Evolutionary conservation across 2,113 vertebrate genomes (phyloP), one percentile per base, ranked within the genome.

Genomic region (Colinus virginianus): DNA sequence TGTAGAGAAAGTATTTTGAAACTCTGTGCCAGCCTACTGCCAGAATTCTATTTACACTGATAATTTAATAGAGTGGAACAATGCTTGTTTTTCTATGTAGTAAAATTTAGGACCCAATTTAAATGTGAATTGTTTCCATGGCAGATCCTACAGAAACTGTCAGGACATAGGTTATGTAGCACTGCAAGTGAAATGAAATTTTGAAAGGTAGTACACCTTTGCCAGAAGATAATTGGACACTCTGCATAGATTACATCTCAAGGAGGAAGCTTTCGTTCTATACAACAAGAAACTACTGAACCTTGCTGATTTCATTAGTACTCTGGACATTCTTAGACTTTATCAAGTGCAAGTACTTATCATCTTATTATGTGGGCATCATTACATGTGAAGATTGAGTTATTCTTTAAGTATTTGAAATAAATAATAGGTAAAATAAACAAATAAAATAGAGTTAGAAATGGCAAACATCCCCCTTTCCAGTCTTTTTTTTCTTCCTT

Each of bases 301-400:
- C 62, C 75, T 69, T 89, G 40, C 15, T 82, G 84, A 93, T 82
- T 95, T 95, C 48, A 79, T 89, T 82, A 84, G 42, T 49, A 87
- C 5, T 58, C 28, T 77, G 87, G 69, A 32, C 22, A 51, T 58
- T 77, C 36, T 58, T 70, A 84, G 9, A 77, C 59, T 69, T 87
- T 94, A 80, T 78, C 0, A 19, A 92, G 25, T 36, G 61, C 5
- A 2, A 22, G 25, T 81, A 51, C 61, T 85, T 91, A 63, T 11
- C 58, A 38, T 51, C 28, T 78, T n/a, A 84, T 78, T 91, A 80
- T 36, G 58, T 66, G 72, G 72, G 74, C 53, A 78, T 67, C 80
- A 43, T 93, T 88, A 75, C 7, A 1, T 76, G 43, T 68, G 53
- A 84, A 23, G 21, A 68, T n/a, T 78, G 48, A 91, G 26, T 81